These are phyloP conservation scores for Mesembrinibis cayennensis DNA, from an alignment of 2,113 vertebrate species.

Conservation along the genomic window DNA sequence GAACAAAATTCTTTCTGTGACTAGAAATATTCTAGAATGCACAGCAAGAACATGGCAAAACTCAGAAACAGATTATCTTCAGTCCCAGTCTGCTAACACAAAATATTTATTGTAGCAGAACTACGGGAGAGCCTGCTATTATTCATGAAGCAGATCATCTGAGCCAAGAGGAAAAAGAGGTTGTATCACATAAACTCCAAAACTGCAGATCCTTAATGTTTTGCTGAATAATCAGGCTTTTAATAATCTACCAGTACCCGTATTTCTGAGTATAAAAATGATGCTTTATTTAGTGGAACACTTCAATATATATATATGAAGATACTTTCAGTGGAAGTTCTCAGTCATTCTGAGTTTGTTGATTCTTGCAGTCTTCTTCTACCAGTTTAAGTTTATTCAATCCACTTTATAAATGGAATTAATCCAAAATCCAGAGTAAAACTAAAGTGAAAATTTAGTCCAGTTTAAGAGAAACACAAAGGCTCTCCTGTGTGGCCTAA, in stretches of 20 bases:
- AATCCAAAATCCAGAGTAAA: neutral
- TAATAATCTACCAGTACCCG: neutral
- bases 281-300: neutral
- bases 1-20: neutral
- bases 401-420: neutral
- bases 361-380: neutral
- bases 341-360: neutral
- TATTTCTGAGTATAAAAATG: neutral
- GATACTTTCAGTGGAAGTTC: neutral
- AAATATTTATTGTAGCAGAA: slow-evolving; percentile 4
- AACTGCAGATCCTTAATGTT: neutral
- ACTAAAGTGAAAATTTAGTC: neutral
- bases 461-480: neutral
- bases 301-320: neutral
- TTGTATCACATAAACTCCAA: neutral
- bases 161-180: neutral
- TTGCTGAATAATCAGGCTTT: neutral
- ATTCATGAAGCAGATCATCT: neutral
- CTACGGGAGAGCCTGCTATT: neutral
- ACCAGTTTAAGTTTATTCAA: neutral
- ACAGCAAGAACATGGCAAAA: neutral
- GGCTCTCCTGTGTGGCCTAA: neutral
- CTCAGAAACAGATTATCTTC: slow-evolving; percentile 4
- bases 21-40: neutral
- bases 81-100: neutral